Percentiles rank a stretch among this genome's conserved stretches.
These are phyloP conservation scores for Danionella dracula DNA, from an alignment of 2,797 vertebrate species.

Conservation along the genomic window DNA sequence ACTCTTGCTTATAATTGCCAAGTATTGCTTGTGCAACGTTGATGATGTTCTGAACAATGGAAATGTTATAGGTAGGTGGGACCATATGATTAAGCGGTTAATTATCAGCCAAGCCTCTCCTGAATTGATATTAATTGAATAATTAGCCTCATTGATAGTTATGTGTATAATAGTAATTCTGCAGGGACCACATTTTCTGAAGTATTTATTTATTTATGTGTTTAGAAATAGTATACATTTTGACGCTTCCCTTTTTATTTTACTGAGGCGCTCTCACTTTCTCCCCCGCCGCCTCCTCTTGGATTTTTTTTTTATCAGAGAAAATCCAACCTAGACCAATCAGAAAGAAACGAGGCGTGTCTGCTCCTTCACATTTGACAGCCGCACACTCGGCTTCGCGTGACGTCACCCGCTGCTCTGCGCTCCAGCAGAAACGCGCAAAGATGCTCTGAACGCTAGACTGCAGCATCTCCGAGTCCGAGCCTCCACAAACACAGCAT, in stretches of 20 bases:
- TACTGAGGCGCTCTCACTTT: conserved; percentile 18
- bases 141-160: too few relatives aligned
- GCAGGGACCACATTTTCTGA: too few relatives aligned
- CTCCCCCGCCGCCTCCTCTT: conserved; percentile 47
- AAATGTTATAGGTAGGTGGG: too few relatives aligned
- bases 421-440: conserved; percentile 65
- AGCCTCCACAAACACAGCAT: conserved; percentile 53
- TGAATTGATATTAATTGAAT: too few relatives aligned
- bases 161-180: too few relatives aligned
- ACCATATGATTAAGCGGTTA: too few relatives aligned
- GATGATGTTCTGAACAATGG: too few relatives aligned
- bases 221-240: too few relatives aligned
- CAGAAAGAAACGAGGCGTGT: conserved; percentile 39
- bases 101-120: too few relatives aligned
- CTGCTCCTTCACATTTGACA: conserved; percentile 40
- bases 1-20: too few relatives aligned
- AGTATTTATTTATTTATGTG: conserved; percentile 13
- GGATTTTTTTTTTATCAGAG: conserved; percentile 38
- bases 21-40: too few relatives aligned
- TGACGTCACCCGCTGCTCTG: conserved; percentile 72
- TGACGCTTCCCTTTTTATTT: conserved; percentile 16
- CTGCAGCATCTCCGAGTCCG: conserved; percentile 76
- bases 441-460: conserved; percentile 75
- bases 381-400: conserved; percentile 40
- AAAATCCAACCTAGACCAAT: conserved; percentile 56